A percentile compares a stretch with the other conserved stretches of the same genome.
Conservation (phyloP, 2,113 vertebrate genomes). For the Cebus imitator region DNA sequence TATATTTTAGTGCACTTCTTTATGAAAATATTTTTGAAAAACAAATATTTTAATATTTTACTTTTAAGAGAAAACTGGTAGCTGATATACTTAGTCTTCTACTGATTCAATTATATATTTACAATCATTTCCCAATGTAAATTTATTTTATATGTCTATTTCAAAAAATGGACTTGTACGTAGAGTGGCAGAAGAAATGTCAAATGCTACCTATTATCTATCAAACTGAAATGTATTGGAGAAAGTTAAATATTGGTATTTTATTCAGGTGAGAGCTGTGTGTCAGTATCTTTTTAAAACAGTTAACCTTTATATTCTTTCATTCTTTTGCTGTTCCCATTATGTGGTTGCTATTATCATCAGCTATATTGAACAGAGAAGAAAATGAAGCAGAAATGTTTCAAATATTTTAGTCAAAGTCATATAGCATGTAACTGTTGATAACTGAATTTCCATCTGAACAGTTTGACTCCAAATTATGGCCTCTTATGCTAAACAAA, state of each 20-base stretch:
- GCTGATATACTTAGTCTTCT: not conserved
- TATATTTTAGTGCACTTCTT: not conserved
- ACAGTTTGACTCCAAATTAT: not conserved
- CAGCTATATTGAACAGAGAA: not conserved
- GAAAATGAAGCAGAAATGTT: not conserved
- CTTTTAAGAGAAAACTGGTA: not conserved
- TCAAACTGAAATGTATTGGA: not conserved
- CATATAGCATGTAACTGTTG: not conserved
- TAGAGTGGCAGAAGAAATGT: not conserved
- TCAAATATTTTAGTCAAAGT: not conserved
- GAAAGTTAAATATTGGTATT: not conserved
- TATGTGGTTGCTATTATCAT: not conserved
- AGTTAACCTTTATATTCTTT: not conserved
- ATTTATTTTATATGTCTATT: not conserved
- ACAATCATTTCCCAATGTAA: not conserved
- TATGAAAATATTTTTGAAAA: not conserved
- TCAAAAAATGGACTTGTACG: not conserved
- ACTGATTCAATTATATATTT: not conserved
- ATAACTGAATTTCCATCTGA: not conserved
- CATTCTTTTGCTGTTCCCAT: not conserved
- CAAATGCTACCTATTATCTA: not conserved
- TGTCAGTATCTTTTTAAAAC: not conserved
- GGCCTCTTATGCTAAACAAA: not conserved
- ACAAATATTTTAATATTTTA: not conserved
- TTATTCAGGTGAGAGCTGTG: not conserved